Evolutionary conservation across 1,140 invertebrate species (phyloP), one percentile per base, ranked within the genome.

Genomic region (Gyrodactylus bullatarudis): DNA sequence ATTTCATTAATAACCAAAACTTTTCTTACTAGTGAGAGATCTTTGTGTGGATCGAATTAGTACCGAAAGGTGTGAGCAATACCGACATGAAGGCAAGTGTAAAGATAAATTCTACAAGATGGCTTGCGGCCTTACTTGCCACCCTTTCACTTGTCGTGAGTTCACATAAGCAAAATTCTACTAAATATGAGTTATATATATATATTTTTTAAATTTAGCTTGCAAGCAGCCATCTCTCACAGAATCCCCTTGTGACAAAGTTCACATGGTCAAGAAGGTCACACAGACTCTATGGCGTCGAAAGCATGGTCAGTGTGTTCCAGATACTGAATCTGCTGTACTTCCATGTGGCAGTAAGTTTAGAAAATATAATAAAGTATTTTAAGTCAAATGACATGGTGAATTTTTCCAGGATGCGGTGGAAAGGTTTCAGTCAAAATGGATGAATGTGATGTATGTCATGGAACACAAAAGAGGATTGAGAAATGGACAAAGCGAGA

Each of bases 51-150:
- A 71, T 71, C 23, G 24, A 26, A 26, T 73, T 1, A 73, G 72
- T 27, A 73, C 54, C 23, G 1, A 23, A 20, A 23, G 23, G 23
- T 73, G 72, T 26, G 26, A 27, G 20, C 20, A 73, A 26, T 26
- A 24, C 1, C 23, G 26, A 69, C 23, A 73, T 22, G 26, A 73
- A 26, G 72, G 72, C 72, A 73, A 73, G 26, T 73, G 72, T 21
- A 54, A n/a, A 2, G 1, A 25, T 1, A 23, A 73, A 20, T 73
- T 73, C 68, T 73, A 73, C 23, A 68, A 69, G 21, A 19, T 25
- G 23, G 26, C 26, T 20, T 73, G 72, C 21, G 1, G 68, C 1
- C 23, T 69, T 19, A 73, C 72, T 26, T 73, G 72, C 21, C 26
- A 25, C n/a, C 34, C 34, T n/a, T 54, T 54, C 34, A 16, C 34